Percentiles rank a stretch among this genome's conserved stretches.
Evolutionary conservation across 2,888 invertebrate species (phyloP).

Genomic region (Oasisia sp.): DNA sequence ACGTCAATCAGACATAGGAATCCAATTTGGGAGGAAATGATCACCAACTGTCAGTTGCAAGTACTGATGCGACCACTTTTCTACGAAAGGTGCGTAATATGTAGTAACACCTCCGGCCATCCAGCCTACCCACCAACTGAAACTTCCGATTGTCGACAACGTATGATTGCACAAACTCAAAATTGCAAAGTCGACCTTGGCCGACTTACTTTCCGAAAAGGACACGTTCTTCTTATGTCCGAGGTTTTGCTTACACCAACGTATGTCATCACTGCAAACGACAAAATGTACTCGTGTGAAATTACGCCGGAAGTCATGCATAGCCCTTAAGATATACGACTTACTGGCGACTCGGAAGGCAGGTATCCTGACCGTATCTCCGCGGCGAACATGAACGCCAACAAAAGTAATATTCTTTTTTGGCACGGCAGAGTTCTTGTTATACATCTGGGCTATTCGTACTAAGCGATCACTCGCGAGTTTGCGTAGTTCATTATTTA

Average conservation of each 20-base stretch:
- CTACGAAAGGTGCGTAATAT: not conserved
- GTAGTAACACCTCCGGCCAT: not conserved
- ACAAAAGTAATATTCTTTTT: not conserved
- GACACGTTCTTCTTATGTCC: not conserved
- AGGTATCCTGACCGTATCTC: not conserved
- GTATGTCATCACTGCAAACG: not conserved
- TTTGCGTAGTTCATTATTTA: not conserved
- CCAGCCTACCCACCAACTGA: not conserved
- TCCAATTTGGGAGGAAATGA: not conserved
- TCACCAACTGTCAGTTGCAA: not conserved
- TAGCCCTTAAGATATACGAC: not conserved
- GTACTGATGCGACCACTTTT: not conserved
- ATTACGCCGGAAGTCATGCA: not conserved
- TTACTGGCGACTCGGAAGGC: not conserved
- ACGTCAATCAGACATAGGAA: not conserved
- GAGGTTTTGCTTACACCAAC: not conserved
- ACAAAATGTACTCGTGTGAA: not conserved
- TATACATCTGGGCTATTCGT: not conserved
- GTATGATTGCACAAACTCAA: constrained; percentile 13
- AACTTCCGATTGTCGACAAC: not conserved
- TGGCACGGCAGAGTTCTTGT: not conserved
- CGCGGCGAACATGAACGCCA: not conserved
- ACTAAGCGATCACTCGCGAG: not conserved
- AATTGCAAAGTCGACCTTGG: not conserved
- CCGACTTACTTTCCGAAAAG: not conserved